These are phyloP conservation scores for Caenorhabditis drosophilae DNA, from an alignment of 2,888 invertebrate species.

Conservation along the genomic window DNA sequence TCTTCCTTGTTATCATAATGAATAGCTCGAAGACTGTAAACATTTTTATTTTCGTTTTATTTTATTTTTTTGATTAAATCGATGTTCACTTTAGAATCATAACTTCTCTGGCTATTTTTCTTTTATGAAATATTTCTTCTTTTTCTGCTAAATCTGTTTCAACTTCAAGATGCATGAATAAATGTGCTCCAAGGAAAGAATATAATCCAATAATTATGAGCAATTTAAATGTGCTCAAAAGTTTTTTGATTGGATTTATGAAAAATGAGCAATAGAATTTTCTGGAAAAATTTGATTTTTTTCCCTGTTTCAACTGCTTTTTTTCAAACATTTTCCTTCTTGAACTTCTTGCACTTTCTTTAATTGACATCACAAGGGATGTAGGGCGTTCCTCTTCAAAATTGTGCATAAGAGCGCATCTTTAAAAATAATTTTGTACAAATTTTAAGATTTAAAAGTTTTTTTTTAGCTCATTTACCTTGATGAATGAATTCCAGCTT, in stretches of 20 bases:
- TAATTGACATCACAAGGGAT: slow-evolving; percentile 29
- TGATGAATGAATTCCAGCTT: slow-evolving; percentile 13
- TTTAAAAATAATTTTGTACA: too few species aligned
- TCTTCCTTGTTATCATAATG: slow-evolving; percentile 53
- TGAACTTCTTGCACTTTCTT: slow-evolving; percentile 39
- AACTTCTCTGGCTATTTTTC: slow-evolving; percentile 62
- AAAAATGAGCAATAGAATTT: slow-evolving; percentile 38
- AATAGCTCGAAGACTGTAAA: slow-evolving; percentile 51
- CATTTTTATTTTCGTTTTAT: slow-evolving; percentile 1
- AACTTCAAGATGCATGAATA: slow-evolving; percentile 64
- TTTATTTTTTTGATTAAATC: neutral
- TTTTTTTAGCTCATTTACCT: too few species aligned
- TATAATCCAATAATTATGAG: slow-evolving; percentile 58
- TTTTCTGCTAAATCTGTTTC: slow-evolving; percentile 57
- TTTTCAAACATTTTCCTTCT: slow-evolving; percentile 43
- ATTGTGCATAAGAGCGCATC: slow-evolving; percentile 42
- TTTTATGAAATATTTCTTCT: slow-evolving; percentile 51
- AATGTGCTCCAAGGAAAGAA: slow-evolving; percentile 61
- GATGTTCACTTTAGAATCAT: slow-evolving; percentile 59
- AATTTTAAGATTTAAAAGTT: too few species aligned
- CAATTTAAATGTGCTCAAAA: slow-evolving; percentile 39
- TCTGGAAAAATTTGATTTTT: slow-evolving; percentile 9
- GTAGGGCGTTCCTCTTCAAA: slow-evolving; percentile 44
- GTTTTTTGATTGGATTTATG: slow-evolving; percentile 24
- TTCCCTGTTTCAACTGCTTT: neutral